phyloP scores from a whole-genome alignment of 1,140 invertebrate genomes.

The Aphidius gifuensis region DNA sequence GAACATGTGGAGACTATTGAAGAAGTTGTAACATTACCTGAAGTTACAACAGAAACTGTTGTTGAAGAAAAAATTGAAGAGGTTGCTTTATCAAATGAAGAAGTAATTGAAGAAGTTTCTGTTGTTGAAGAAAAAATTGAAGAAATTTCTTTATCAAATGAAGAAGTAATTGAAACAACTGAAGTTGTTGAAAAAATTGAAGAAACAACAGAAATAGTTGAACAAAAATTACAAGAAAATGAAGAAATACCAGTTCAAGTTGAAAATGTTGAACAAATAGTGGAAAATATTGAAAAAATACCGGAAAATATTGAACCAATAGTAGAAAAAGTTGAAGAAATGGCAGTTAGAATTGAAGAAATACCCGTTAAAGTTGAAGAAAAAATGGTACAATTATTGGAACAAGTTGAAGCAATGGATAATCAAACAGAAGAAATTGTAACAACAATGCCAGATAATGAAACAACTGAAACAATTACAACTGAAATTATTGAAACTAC shows the following conservation, averaged over 20 bases:
- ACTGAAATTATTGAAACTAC: not conserved
- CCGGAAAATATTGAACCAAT: too few relatives aligned
- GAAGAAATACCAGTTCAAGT: too few relatives aligned
- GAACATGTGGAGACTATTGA: conserved; percentile 10
- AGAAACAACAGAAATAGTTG: conserved; percentile 1
- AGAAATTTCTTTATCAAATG: conserved; percentile 4
- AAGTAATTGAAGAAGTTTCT: not conserved
- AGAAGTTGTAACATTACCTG: not conserved
- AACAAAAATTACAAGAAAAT: not conserved
- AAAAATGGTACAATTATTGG: conserved; percentile 3
- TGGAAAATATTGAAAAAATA: too few relatives aligned
- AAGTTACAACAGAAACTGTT: too few relatives aligned
- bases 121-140: not conserved
- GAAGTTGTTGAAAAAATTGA: not conserved
- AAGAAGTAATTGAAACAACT: conserved; percentile 8
- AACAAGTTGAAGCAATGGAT: not conserved
- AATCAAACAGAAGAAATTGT: conserved; percentile 18
- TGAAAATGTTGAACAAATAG: too few relatives aligned
- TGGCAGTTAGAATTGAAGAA: not conserved
- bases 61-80: too few relatives aligned
- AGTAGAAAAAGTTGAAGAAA: not conserved
- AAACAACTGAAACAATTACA: not conserved
- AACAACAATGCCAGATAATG: not conserved
- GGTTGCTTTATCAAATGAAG: not conserved
- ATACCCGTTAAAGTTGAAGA: not conserved